These are phyloP conservation scores for Gambusia affinis DNA, from an alignment of 2,113 vertebrate species.

Conservation along the genomic window DNA sequence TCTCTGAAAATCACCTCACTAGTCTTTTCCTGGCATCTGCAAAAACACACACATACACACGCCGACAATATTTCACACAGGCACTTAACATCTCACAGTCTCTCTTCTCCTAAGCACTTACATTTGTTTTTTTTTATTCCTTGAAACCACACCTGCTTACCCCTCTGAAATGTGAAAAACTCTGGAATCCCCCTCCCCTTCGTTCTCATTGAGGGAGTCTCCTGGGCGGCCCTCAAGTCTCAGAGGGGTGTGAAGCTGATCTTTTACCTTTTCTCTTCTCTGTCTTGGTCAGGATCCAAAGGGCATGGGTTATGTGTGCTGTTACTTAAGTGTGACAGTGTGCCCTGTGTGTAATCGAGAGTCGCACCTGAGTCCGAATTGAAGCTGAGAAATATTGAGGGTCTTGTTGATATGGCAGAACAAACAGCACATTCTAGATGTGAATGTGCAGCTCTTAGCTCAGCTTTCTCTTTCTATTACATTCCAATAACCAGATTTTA, in stretches of 20 bases:
- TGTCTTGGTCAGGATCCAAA: conserved; percentile 35
- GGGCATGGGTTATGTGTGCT: conserved; percentile 54
- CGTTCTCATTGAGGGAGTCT: conserved; percentile 23
- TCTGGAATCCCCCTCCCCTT: conserved; percentile 40
- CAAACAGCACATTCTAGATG: conserved; percentile 43
- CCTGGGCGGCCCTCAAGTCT: conserved; percentile 53
- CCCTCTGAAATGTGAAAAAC: conserved; percentile 24
- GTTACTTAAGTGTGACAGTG: conserved; percentile 70
- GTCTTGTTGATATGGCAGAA: conserved; percentile 57
- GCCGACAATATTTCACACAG: conserved; percentile 45
- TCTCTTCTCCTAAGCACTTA: conserved; percentile 29
- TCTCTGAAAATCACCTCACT: conserved; percentile 47
- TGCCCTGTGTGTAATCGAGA: conserved; percentile 46
- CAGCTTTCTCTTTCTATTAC: too few relatives aligned
- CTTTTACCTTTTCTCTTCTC: conserved; percentile 62
- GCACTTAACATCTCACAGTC: conserved; percentile 57
- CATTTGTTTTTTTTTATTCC: conserved; percentile 18
- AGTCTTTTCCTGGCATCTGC: conserved; percentile 58
- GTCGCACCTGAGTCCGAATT: conserved; percentile 47
- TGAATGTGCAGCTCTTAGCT: neutral
- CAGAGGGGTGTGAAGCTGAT: conserved; percentile 57
- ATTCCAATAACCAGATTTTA: neutral
- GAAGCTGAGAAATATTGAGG: conserved; percentile 70
- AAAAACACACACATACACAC: conserved; percentile 28
- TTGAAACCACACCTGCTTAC: conserved; percentile 31